These are phyloP conservation scores for Pemphigus obesinymphae DNA, from an alignment of 1,140 invertebrate genomes.

Conservation along the genomic window DNA sequence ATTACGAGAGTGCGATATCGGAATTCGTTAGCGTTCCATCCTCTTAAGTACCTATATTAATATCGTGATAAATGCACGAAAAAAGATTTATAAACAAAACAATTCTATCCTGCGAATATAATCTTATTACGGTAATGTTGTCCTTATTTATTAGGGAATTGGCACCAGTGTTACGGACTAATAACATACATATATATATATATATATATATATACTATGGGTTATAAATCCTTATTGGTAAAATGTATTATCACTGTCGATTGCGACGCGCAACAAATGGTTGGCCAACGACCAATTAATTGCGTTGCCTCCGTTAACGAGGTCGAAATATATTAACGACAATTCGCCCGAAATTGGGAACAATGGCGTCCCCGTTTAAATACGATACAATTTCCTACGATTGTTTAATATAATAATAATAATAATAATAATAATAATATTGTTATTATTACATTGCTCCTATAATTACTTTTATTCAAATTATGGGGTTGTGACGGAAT, in stretches of 20 bases:
- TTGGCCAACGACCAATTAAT: neutral
- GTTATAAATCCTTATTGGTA: neutral
- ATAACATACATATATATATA: neutral
- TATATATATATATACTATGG: neutral
- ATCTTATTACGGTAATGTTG: too few relatives aligned
- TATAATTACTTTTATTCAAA: too few relatives aligned
- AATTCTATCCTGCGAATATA: too few relatives aligned
- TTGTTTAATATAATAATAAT: neutral
- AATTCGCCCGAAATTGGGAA: too few relatives aligned
- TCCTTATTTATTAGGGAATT: too few relatives aligned
- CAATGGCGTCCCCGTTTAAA: neutral
- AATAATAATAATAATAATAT: too few relatives aligned
- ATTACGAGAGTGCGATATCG: too few relatives aligned
- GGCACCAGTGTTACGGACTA: neutral
- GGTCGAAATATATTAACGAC: neutral
- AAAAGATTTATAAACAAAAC: too few relatives aligned
- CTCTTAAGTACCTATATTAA: too few relatives aligned
- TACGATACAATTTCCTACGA: neutral
- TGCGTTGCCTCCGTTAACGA: neutral
- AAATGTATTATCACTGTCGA: neutral
- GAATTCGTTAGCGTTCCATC: too few relatives aligned
- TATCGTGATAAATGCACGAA: too few relatives aligned
- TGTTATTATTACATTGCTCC: neutral
- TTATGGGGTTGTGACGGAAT: too few relatives aligned
- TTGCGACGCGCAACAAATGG: neutral